Evolutionary conservation across 2,113 vertebrate genomes (phyloP).

Genomic region (cattle (Bos taurus)): DNA sequence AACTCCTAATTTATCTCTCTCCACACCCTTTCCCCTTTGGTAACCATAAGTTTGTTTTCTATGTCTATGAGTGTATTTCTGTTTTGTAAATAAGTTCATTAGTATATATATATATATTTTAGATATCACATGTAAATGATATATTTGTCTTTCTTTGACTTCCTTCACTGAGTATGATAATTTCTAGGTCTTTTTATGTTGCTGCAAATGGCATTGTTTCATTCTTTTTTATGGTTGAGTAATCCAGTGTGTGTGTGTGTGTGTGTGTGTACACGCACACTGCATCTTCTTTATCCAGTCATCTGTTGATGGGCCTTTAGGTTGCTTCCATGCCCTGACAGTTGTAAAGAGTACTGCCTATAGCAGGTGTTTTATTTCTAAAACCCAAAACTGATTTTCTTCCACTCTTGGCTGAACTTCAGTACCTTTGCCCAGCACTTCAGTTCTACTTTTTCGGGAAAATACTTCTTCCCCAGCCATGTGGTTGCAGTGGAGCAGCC

Average conservation of each 20-base stretch:
- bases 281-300: background rate
- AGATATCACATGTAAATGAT: background rate
- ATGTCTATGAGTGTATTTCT: background rate
- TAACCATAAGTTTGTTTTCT: background rate
- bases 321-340: background rate
- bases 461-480: background rate
- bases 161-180: background rate
- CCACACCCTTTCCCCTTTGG: background rate
- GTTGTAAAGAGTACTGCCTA: background rate
- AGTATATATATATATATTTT: background rate
- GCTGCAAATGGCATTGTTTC: background rate
- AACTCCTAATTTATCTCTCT: background rate
- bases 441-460: background rate
- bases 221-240: background rate
- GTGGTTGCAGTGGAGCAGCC: background rate
- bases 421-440: background rate
- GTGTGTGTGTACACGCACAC: fast-evolving
- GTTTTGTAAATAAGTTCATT: background rate
- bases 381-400: background rate
- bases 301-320: background rate
- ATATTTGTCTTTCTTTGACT: background rate
- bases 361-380: background rate
- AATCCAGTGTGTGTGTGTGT: background rate
- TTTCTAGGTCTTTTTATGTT: background rate
- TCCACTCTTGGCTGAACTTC: background rate